Conservation (phyloP, 2,888 invertebrate genomes). For the Andrena flavipes region DNA sequence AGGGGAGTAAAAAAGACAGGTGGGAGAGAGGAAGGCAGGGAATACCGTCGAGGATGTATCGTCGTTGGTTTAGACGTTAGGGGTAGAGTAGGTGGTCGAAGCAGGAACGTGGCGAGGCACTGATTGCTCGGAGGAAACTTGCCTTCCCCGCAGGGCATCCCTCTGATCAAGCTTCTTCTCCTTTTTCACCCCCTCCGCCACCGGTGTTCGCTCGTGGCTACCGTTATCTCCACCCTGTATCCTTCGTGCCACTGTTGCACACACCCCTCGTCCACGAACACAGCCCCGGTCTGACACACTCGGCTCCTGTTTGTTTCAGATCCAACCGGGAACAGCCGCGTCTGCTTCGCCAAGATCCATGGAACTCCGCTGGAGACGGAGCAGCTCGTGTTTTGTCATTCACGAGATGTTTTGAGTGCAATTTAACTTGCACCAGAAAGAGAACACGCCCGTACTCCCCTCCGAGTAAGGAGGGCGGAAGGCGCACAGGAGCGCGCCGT, state of each 20-base stretch:
- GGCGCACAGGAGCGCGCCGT: slow-evolving; percentile 29
- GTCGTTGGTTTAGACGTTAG: slow-evolving; percentile 22
- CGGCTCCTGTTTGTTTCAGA: slow-evolving; percentile 51
- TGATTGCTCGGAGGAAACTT: slow-evolving; percentile 64
- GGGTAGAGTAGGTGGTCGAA: slow-evolving; percentile 31
- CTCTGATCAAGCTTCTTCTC: slow-evolving; percentile 46
- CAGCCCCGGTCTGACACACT: slow-evolving; percentile 11
- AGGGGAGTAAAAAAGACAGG: slow-evolving; percentile 6
- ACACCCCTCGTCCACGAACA: slow-evolving; percentile 1
- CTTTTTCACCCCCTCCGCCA: not conserved
- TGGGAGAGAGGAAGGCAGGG: not conserved
- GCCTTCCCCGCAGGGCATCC: slow-evolving; percentile 38
- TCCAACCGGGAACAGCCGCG: slow-evolving; percentile 14
- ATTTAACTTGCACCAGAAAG: slow-evolving; percentile 64
- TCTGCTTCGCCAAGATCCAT: slow-evolving; percentile 3
- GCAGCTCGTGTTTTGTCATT: slow-evolving; percentile 54
- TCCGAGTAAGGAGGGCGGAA: not conserved
- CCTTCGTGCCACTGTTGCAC: slow-evolving; percentile 1
- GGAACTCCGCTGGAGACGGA: slow-evolving; percentile 10
- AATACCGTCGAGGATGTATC: slow-evolving; percentile 13
- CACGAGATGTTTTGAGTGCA: slow-evolving; percentile 70
- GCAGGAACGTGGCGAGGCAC: slow-evolving; percentile 45
- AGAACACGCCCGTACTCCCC: not conserved
- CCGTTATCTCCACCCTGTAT: slow-evolving; percentile 1
- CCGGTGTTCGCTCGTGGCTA: not conserved